Evolutionary conservation across 2,113 vertebrate species (phyloP).

Genomic region (Chamaetylas fuelleborni): DNA sequence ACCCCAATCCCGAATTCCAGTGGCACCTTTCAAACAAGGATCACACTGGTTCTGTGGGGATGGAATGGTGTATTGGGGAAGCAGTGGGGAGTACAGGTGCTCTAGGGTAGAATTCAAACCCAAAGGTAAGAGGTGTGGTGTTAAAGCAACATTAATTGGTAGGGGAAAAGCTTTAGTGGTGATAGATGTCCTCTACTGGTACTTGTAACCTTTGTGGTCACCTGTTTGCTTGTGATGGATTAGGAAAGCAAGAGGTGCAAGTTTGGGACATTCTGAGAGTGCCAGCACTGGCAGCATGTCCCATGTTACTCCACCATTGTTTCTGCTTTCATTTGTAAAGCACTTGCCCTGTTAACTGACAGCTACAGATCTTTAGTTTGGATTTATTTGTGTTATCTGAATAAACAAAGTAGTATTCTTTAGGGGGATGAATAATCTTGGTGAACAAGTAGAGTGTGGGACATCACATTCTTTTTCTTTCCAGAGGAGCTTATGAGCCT

Average conservation of each 20-base stretch:
- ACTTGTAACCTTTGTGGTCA: neutral
- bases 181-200: neutral
- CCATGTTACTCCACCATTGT: neutral
- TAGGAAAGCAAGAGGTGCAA: neutral
- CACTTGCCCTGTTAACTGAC: neutral
- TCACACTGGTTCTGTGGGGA: neutral
- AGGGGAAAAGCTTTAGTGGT: neutral
- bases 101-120: neutral
- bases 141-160: neutral
- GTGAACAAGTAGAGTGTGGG: neutral
- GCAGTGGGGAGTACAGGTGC: neutral
- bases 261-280: neutral
- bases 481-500: neutral
- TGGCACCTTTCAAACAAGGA: neutral
- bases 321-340: neutral
- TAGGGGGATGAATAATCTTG: neutral
- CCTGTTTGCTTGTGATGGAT: neutral
- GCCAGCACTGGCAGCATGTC: neutral
- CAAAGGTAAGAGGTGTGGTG: neutral
- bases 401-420: neutral
- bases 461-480: neutral
- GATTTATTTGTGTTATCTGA: slow-evolving; percentile 7
- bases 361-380: neutral
- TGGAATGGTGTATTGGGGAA: neutral
- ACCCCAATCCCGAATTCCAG: neutral